These are phyloP conservation scores for Hyposoter didymator DNA, from an alignment of 2,888 invertebrate genomes.

Conservation along the genomic window DNA sequence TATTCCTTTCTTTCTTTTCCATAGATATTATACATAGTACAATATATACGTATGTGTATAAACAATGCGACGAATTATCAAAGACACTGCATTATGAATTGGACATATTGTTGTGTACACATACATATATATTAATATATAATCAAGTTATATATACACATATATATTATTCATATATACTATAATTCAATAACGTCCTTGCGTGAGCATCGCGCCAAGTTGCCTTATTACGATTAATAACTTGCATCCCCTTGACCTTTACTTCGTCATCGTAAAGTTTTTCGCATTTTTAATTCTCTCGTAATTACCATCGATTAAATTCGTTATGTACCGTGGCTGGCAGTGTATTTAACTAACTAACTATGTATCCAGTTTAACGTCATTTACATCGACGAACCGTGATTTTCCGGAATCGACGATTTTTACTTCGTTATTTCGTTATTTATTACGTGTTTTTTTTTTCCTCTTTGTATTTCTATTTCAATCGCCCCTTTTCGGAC, in stretches of 20 bases:
- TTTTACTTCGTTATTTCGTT: slow-evolving; percentile 50
- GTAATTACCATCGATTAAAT: slow-evolving; percentile 78
- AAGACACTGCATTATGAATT: slow-evolving; percentile 65
- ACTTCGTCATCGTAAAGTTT: slow-evolving; percentile 30
- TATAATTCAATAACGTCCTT: slow-evolving; percentile 64
- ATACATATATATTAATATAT: slow-evolving; percentile 57
- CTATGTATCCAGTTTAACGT: slow-evolving; percentile 53
- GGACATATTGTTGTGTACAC: slow-evolving; percentile 53
- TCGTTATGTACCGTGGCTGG: slow-evolving; percentile 80
- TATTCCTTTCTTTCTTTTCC: slow-evolving; percentile 47
- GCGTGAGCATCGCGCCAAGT: slow-evolving; percentile 58
- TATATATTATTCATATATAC: slow-evolving; percentile 61
- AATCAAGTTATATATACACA: slow-evolving; percentile 59
- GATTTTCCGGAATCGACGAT: slow-evolving; percentile 31
- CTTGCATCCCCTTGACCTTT: slow-evolving; percentile 34
- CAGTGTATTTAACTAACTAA: slow-evolving; percentile 79
- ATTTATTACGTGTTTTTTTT: slow-evolving; percentile 35
- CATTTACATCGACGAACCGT: slow-evolving; percentile 41
- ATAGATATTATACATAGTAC: slow-evolving; percentile 63
- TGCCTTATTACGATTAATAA: slow-evolving; percentile 57
- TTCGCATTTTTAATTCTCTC: slow-evolving; percentile 55
- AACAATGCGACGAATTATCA: slow-evolving; percentile 64
- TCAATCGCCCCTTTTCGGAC: slow-evolving; percentile 33
- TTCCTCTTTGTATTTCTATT: slow-evolving; percentile 29
- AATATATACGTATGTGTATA: slow-evolving; percentile 45